These are phyloP conservation scores for Stomatorhinus walkeri DNA, from an alignment of 2,797 vertebrate species.

Conservation along the genomic window DNA sequence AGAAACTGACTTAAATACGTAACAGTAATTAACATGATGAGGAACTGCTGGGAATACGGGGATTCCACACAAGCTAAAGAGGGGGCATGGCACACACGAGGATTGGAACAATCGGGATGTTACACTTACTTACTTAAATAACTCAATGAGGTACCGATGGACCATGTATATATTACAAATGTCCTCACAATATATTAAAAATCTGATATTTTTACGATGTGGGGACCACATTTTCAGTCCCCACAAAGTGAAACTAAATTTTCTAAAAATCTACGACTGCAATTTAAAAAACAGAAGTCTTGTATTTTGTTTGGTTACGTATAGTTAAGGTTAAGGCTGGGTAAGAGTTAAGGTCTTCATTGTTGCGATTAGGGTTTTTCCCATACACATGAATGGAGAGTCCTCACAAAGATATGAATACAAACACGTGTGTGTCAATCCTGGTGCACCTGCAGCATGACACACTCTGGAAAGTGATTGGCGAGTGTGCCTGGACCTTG, in stretches of 20 bases:
- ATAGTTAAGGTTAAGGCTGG: neutral
- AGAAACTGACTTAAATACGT: too few relatives aligned
- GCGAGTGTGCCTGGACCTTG: neutral
- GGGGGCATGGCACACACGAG: too few relatives aligned
- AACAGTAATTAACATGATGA: neutral
- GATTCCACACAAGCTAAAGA: too few relatives aligned
- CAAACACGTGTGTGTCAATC: neutral
- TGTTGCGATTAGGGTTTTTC: neutral
- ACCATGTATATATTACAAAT: neutral
- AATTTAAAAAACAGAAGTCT: neutral
- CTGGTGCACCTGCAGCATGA: slow-evolving; percentile 1
- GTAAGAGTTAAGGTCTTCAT: neutral
- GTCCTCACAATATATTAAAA: neutral
- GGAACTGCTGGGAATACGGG: too few relatives aligned
- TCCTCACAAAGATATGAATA: neutral
- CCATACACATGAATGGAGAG: neutral
- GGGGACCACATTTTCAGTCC: neutral
- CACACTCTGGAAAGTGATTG: slow-evolving; percentile 1
- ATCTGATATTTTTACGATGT: neutral
- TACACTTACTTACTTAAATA: neutral
- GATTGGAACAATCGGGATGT: too few relatives aligned
- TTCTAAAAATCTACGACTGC: neutral
- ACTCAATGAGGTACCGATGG: neutral
- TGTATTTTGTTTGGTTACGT: neutral
- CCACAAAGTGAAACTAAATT: neutral